Conservation (phyloP, 1,140 invertebrate genomes). For the Ylistrum balloti region DNA sequence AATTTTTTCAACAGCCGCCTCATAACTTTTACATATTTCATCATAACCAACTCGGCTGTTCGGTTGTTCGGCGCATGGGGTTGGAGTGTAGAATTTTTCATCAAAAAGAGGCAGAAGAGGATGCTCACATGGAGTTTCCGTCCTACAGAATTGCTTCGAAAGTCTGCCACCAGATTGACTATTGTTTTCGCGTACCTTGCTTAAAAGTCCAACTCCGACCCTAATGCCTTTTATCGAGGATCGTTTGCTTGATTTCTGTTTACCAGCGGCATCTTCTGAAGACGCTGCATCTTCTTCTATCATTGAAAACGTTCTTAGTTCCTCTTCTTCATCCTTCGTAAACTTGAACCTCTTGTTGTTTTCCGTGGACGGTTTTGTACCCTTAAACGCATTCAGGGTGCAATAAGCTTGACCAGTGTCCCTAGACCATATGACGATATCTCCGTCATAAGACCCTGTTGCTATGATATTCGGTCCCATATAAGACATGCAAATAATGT, state of each 20-base stretch:
- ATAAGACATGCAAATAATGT: constrained; percentile 86
- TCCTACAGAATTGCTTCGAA: constrained; percentile 42
- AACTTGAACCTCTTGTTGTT: constrained; percentile 41
- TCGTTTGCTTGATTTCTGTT: neutral
- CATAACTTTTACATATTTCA: constrained; percentile 79
- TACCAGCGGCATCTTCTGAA: neutral
- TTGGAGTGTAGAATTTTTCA: neutral
- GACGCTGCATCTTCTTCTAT: neutral
- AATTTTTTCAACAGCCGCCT: constrained; percentile 78
- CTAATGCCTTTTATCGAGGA: constrained; percentile 41
- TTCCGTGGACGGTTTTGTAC: constrained; percentile 61
- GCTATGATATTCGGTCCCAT: constrained; percentile 85
- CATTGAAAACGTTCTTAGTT: neutral
- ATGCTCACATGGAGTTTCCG: constrained; percentile 47
- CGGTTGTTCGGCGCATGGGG: neutral
- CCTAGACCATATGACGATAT: constrained; percentile 89
- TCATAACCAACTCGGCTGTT: constrained; percentile 73
- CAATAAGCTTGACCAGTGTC: constrained; percentile 88
- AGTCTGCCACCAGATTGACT: neutral
- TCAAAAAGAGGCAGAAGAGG: constrained; percentile 51
- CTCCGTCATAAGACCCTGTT: constrained; percentile 87
- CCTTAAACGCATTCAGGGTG: constrained; percentile 74
- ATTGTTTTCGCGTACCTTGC: constrained; percentile 21
- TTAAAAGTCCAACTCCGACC: constrained; percentile 47
- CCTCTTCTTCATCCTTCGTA: neutral